These are phyloP conservation scores for Crenichthys baileyi DNA, from an alignment of 2,797 vertebrate species.

Conservation along the genomic window DNA sequence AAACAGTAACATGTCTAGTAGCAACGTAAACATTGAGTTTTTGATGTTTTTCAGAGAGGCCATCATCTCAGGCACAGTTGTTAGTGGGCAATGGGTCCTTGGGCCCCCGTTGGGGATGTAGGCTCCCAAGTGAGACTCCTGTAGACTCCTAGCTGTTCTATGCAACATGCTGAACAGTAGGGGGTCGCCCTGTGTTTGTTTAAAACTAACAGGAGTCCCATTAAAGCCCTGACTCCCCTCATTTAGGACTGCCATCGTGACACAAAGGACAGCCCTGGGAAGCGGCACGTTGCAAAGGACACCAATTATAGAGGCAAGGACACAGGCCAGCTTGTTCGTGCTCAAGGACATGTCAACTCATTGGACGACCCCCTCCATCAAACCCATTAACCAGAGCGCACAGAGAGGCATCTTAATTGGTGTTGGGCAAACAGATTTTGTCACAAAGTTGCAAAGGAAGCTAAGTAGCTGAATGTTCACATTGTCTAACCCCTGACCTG, in stretches of 20 bases:
- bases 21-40: conserved; percentile 43
- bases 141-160: conserved; percentile 80
- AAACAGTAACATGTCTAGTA: conserved; percentile 31
- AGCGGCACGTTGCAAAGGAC: conserved; percentile 87
- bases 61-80: conserved; percentile 55
- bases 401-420: conserved; percentile 87
- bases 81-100: conserved; percentile 49
- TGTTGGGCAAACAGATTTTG: conserved; percentile 90
- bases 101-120: conserved; percentile 45
- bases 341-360: conserved; percentile 85
- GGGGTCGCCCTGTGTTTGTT: conserved; percentile 85
- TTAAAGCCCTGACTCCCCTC: conserved; percentile 86
- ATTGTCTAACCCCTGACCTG: conserved; percentile 88
- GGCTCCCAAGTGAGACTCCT: conserved; percentile 56
- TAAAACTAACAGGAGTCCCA: conserved; percentile 85
- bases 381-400: conserved; percentile 83
- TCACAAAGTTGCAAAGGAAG: conserved; percentile 88
- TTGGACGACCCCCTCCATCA: conserved; percentile 84
- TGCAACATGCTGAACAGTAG: conserved; percentile 83
- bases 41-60: conserved; percentile 49
- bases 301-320: conserved; percentile 84
- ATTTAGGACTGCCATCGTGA: conserved; percentile 84
- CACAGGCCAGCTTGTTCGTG: conserved; percentile 85
- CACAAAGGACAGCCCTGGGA: conserved; percentile 85
- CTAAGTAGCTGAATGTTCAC: conserved; percentile 90